phyloP scores from a whole-genome alignment of 2,888 invertebrate species.

The Apotomis capreana region DNA sequence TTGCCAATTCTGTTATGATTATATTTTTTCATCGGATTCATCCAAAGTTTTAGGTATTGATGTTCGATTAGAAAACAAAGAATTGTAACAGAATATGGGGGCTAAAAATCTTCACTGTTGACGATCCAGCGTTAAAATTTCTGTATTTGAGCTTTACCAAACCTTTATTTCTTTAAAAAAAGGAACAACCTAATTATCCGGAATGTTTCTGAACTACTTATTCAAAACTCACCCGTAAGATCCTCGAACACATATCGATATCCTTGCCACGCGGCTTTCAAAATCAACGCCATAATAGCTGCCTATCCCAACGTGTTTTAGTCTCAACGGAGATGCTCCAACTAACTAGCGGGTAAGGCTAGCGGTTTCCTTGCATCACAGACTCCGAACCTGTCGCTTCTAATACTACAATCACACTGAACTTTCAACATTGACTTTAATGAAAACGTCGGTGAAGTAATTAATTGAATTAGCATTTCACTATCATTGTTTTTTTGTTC shows the following conservation, averaged over 20 bases:
- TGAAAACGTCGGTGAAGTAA: conserved; percentile 27
- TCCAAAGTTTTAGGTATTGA: too few relatives aligned
- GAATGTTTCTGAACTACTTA: too few relatives aligned
- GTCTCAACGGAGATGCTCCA: not conserved
- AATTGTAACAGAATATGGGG: too few relatives aligned
- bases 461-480: conserved; percentile 36
- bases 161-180: too few relatives aligned
- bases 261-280: conserved; percentile 59
- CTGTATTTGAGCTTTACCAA: too few relatives aligned
- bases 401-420: conserved; percentile 38
- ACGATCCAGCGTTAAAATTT: too few relatives aligned
- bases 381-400: conserved; percentile 12
- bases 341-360: conserved; percentile 10
- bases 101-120: too few relatives aligned
- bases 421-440: conserved; percentile 20
- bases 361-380: conserved; percentile 39
- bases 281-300: conserved; percentile 65
- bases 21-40: too few relatives aligned
- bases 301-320: not conserved
- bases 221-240: conserved; percentile 61
- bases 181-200: too few relatives aligned
- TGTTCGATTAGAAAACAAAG: too few relatives aligned
- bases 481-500: conserved; percentile 22
- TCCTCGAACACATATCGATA: conserved; percentile 68
- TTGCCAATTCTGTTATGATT: too few relatives aligned